A percentile compares a stretch with the other conserved stretches of the same genome.
Conservation (phyloP, 1,140 invertebrate species). For the Anastatus disparis region DNA sequence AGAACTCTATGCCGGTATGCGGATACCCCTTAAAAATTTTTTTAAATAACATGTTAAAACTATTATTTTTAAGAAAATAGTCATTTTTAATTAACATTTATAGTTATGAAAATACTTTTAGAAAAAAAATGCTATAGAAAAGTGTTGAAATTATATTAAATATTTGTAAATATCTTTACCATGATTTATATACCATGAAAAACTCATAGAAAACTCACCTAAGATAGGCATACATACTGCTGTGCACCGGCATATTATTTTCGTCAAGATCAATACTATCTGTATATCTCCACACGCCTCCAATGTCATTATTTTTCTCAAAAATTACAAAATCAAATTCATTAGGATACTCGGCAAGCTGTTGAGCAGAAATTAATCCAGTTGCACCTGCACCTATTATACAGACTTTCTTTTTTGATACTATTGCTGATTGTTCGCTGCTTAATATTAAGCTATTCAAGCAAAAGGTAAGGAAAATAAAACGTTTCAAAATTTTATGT, state of each 20-base stretch:
- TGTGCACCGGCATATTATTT: conserved; percentile 72
- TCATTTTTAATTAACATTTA: no score
- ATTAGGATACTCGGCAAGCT: conserved; percentile 55
- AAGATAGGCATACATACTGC: conserved; percentile 77
- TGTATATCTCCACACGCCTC: conserved; percentile 78
- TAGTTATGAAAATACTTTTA: no score
- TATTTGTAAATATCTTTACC: neutral
- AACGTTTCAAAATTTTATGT: no score
- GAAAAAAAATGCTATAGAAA: neutral
- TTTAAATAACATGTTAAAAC: no score
- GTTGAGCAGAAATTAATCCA: conserved; percentile 76
- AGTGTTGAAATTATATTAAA: no score
- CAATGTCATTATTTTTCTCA: conserved; percentile 73
- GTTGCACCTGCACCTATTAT: conserved; percentile 85
- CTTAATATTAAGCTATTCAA: no score
- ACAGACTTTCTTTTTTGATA: conserved; percentile 66
- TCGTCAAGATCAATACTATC: conserved; percentile 70
- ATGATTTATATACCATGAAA: neutral
- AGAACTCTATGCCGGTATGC: no score
- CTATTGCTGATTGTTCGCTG: no score
- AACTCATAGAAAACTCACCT: conserved; percentile 67
- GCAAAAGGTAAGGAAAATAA: no score
- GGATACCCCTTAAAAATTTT: no score
- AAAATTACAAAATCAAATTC: neutral
- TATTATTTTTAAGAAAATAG: no score